Evolutionary conservation across 1,140 invertebrate genomes (phyloP), one percentile per base, ranked within the genome.

Genomic region (Apocrypta bakeri): DNA sequence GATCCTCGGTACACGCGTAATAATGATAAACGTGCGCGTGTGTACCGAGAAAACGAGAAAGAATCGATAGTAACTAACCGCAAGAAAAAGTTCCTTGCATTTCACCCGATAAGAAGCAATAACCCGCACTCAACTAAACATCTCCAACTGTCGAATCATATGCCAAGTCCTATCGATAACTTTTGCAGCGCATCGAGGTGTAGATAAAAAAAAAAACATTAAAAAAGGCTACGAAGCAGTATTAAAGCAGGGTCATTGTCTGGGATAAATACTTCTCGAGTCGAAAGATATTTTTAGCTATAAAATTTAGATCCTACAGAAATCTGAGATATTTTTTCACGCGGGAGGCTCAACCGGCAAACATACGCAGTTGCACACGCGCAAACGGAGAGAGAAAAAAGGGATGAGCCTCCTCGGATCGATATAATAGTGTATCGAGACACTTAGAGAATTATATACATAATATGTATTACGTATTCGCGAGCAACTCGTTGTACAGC

Each of bases 281-380:
- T n/a, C 8, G 27, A 76, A 74, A 12, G 24, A 76, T 76, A 76
- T 76, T 76, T 82, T 76, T 82, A 74, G 48, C 48, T 73, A n/a
- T n/a, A 66, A 81, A 73, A 81, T 14, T 40, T 81, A 81, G 79
- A 24, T 66, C 6, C 2, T 82, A n/a, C n/a, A 76, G 73, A 27
- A 76, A 69, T 64, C 25, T 68, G 21, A 78, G 40, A 64, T 78
- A 82, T 82, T 82, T 82, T 82, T 82, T 72, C 75, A 82, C 75
- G 24, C 63, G 1, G 25, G n/a, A 76, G 40, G 48, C 21, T 71
- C 40, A 17, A n/a, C 21, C 17, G 21, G 3, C 21, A 56, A 14
- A 56, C 17, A 56, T 17, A n/a, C 6, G 17, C 21, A 14, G 2
- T 17, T 17, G 12, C 42, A 48, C 29, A 33, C 66, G 29, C 12